Conservation (phyloP, 2,888 invertebrate genomes). For the Laothoe populi region DNA sequence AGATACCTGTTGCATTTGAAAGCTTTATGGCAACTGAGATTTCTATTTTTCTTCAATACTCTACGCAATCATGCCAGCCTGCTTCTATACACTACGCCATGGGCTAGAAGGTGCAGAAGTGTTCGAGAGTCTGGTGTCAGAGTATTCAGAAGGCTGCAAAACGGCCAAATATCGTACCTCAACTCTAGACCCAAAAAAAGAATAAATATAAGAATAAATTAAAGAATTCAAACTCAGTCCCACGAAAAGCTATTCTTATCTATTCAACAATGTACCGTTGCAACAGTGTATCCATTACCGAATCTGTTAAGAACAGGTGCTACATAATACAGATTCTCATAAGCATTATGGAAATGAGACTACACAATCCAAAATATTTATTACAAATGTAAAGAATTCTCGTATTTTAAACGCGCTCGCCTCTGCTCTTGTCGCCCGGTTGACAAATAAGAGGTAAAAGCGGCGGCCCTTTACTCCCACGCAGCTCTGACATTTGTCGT, state of each 20-base stretch:
- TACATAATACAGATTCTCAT: slow-evolving; percentile 1
- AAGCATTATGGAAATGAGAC: slow-evolving; percentile 21
- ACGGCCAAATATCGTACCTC: no score
- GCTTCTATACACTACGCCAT: no score
- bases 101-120: no score
- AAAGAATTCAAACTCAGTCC: background rate
- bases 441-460: slow-evolving; percentile 51
- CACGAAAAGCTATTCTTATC: background rate
- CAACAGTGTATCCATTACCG: background rate
- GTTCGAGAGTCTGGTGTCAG: no score
- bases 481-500: slow-evolving; percentile 65
- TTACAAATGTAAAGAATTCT: slow-evolving; percentile 28
- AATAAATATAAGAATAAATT: no score
- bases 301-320: slow-evolving; percentile 8
- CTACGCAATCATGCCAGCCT: no score
- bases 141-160: no score
- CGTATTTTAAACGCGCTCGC: slow-evolving; percentile 29
- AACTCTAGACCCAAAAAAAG: no score
- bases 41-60: no score
- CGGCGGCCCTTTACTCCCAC: slow-evolving; percentile 68
- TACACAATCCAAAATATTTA: slow-evolving; percentile 27
- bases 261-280: background rate
- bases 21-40: no score
- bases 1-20: no score
- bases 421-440: slow-evolving; percentile 43